Percentiles rank a stretch among this genome's conserved stretches.
phyloP scores from a whole-genome alignment of 2,888 invertebrate genomes.

The Dione vanillae region DNA sequence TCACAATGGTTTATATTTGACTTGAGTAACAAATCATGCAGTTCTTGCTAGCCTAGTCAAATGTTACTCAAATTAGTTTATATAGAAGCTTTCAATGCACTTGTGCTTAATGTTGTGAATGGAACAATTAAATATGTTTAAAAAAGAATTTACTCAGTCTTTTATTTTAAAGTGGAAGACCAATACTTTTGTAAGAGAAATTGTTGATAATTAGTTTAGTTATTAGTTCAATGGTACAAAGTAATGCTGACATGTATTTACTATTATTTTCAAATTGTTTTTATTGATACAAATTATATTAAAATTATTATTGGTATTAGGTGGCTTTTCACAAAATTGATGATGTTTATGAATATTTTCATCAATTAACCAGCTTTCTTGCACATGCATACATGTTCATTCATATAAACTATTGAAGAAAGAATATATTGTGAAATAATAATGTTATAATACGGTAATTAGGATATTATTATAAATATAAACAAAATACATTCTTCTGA shows the following conservation, averaged over 20 bases:
- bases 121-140: constrained; percentile 67
- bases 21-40: constrained; percentile 60
- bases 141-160: constrained; percentile 78
- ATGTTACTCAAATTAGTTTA: constrained; percentile 59
- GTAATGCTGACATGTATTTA: too few species aligned
- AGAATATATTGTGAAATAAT: not conserved
- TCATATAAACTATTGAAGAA: not conserved
- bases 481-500: not conserved
- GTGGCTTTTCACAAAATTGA: too few species aligned
- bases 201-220: too few species aligned
- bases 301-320: too few species aligned
- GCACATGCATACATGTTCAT: too few species aligned
- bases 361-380: too few species aligned
- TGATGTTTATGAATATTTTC: too few species aligned
- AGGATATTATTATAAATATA: not conserved
- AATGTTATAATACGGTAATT: too few species aligned
- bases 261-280: too few species aligned
- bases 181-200: constrained; percentile 30
- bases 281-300: too few species aligned
- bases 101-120: constrained; percentile 67
- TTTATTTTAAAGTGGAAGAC: constrained; percentile 67
- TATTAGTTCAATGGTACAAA: too few species aligned
- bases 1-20: constrained; percentile 27
- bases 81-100: constrained; percentile 59
- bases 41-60: constrained; percentile 73